Percentiles rank a stretch among this genome's conserved stretches.
Evolutionary conservation across 2,797 vertebrate species (phyloP).

Genomic region (Streptopelia turtur): DNA sequence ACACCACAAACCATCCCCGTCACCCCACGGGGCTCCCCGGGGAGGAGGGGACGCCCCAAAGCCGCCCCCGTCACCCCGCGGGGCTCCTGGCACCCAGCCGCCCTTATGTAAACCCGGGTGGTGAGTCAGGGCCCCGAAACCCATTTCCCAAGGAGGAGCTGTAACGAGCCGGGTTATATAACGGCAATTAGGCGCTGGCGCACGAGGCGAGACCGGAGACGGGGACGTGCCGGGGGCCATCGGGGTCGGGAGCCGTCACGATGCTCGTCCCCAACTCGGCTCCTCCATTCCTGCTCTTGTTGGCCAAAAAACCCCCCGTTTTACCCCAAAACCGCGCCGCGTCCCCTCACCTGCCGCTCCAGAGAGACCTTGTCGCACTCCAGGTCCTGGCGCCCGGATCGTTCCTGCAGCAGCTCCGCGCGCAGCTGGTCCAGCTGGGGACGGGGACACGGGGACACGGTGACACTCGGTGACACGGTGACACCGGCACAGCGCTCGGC

Average conservation of each 20-base stretch:
- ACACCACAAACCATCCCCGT: not conserved
- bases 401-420: conserved; percentile 92
- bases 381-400: conserved; percentile 90
- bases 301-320: not conserved
- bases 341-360: conserved; percentile 88
- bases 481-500: too few species aligned
- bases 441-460: not conserved
- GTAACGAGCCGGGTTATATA: not conserved
- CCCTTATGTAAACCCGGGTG: not conserved
- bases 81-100: not conserved
- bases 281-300: fast-evolving
- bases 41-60: too few species aligned
- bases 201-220: not conserved
- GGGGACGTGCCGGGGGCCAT: not conserved
- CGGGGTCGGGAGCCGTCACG: fast-evolving
- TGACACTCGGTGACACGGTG: too few species aligned
- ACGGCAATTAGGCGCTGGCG: not conserved
- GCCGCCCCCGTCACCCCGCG: too few species aligned
- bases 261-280: not conserved
- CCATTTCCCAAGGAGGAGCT: not conserved
- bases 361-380: conserved; percentile 93
- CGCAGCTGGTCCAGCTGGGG: conserved; percentile 91
- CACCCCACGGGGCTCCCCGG: too few species aligned
- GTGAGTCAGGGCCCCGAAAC: not conserved
- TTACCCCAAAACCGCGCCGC: not conserved